Evolutionary conservation across 2,797 vertebrate genomes (phyloP).

Genomic region (Adrianichthys oophorus): DNA sequence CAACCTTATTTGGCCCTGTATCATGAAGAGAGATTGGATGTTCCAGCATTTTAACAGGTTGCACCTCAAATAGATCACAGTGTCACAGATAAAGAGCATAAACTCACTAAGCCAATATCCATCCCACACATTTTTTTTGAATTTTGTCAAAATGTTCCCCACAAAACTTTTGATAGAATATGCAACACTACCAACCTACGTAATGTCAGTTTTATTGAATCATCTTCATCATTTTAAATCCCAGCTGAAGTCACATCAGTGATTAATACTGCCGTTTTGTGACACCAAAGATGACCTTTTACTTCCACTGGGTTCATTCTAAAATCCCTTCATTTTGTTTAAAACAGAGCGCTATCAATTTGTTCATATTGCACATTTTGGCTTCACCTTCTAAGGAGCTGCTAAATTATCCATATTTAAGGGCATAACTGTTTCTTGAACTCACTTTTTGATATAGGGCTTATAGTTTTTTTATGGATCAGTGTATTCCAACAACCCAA

Average conservation of each 20-base stretch:
- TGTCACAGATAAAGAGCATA: background rate
- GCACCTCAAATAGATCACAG: background rate
- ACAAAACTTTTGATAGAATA: too few relatives aligned
- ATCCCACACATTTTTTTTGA: too few relatives aligned
- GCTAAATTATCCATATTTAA: background rate
- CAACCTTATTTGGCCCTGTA: conserved; percentile 1
- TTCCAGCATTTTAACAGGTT: background rate
- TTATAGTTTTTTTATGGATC: background rate
- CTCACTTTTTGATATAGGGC: conserved; percentile 14
- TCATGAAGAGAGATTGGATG: conserved; percentile 11
- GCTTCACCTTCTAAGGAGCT: too few relatives aligned
- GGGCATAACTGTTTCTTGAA: background rate
- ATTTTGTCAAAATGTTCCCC: too few relatives aligned
- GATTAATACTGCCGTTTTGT: background rate
- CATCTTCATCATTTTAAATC: too few relatives aligned
- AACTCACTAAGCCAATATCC: background rate
- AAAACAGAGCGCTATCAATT: background rate
- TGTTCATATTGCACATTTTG: background rate
- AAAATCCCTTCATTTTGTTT: background rate
- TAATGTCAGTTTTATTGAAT: too few relatives aligned
- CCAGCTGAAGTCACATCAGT: too few relatives aligned
- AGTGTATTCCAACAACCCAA: background rate
- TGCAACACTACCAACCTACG: too few relatives aligned
- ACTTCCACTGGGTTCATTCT: background rate
- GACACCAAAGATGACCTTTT: background rate